phyloP scores from a whole-genome alignment of 2,113 vertebrate genomes.

The Acanthochromis polyacanthus region DNA sequence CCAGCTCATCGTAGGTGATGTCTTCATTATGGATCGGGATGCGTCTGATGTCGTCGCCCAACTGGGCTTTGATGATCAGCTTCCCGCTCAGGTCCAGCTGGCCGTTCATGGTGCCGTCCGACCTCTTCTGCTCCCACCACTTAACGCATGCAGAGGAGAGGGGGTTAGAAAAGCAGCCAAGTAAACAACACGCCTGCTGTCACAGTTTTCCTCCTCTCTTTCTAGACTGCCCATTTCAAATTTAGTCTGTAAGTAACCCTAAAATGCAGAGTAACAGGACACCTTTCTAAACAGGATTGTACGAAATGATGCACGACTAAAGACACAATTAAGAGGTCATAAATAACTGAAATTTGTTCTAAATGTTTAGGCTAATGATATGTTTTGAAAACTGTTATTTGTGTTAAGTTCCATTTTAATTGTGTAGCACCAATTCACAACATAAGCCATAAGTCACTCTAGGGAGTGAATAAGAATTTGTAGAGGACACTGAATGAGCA shows the following conservation, averaged over 20 bases:
- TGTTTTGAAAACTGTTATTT: too few relatives aligned
- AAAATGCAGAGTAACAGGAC: not conserved
- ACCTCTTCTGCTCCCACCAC: constrained; percentile 76
- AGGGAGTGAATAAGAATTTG: not conserved
- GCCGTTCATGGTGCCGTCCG: constrained; percentile 93
- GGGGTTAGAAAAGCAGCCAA: not conserved
- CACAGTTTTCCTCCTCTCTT: not conserved
- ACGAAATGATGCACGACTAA: not conserved
- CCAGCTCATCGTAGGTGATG: constrained; percentile 98
- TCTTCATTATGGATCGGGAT: constrained; percentile 99
- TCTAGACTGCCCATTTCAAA: not conserved
- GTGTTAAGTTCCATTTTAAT: too few relatives aligned
- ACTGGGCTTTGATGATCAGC: constrained; percentile 98
- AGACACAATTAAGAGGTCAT: not conserved
- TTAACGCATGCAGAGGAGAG: constrained; percentile 46
- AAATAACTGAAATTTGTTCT: not conserved
- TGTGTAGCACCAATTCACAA: too few relatives aligned
- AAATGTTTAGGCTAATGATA: too few relatives aligned
- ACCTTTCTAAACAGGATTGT: not conserved
- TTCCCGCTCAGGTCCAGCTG: constrained; percentile 99
- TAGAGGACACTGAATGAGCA: not conserved
- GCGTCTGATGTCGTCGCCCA: constrained; percentile 97
- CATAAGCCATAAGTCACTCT: too few relatives aligned
- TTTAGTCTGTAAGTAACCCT: not conserved
- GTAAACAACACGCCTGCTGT: too few relatives aligned